phyloP scores from a whole-genome alignment of 92 coral and sea anemone species.

The Siderastrea siderea region DNA sequence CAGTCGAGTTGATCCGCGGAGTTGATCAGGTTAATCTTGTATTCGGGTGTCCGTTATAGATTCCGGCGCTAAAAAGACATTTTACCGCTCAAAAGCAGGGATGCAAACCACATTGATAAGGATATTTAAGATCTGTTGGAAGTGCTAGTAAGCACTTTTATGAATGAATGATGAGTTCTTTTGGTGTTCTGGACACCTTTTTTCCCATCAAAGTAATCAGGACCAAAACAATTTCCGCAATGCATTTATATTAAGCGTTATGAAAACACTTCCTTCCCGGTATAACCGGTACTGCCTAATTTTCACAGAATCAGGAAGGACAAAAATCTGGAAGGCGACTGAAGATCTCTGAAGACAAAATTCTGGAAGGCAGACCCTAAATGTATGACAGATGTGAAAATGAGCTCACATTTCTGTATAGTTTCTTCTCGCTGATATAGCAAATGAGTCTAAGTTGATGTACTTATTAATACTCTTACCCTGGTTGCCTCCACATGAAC shows the following conservation, averaged over 20 bases:
- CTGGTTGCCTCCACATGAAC: slow-evolving; percentile 8
- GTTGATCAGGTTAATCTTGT: not conserved
- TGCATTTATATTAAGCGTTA: not conserved
- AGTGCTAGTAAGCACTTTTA: too few species aligned
- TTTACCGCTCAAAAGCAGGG: not conserved
- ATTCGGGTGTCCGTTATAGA: not conserved
- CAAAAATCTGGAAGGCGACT: too few species aligned
- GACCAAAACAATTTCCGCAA: not conserved
- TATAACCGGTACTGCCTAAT: not conserved
- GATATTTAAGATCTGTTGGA: too few species aligned
- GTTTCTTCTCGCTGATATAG: not conserved
- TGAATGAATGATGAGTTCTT: not conserved
- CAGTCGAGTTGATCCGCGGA: not conserved
- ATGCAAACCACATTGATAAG: not conserved
- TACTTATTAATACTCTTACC: slow-evolving; percentile 13
- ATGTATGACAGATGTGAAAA: too few species aligned
- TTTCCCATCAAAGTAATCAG: not conserved
- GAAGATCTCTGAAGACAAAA: too few species aligned
- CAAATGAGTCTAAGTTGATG: not conserved
- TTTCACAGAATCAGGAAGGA: too few species aligned
- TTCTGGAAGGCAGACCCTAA: too few species aligned
- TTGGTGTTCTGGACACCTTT: not conserved
- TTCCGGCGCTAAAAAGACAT: not conserved
- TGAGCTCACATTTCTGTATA: too few species aligned
- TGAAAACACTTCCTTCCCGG: not conserved